phyloP scores from a whole-genome alignment of 2,797 vertebrate species.

The Pempheris klunzingeri region DNA sequence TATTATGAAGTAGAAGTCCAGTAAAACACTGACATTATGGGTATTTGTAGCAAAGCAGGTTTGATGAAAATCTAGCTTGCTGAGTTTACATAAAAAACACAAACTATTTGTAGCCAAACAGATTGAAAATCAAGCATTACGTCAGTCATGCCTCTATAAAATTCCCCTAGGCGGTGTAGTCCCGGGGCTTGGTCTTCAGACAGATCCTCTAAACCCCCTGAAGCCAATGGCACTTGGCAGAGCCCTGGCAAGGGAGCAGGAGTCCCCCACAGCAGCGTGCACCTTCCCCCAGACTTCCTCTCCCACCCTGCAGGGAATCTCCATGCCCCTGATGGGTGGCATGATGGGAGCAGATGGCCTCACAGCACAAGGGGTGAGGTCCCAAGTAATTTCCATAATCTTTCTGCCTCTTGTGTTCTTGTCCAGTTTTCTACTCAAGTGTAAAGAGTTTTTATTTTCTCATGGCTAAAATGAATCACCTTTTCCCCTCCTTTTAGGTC shows the following conservation, averaged over 20 bases:
- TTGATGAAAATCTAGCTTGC: neutral
- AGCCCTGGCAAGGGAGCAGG: conserved; percentile 83
- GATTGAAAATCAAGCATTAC: neutral
- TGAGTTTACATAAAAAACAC: neutral
- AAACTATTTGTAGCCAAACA: neutral
- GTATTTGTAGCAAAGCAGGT: no score
- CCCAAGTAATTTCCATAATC: neutral
- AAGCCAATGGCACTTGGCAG: conserved; percentile 82
- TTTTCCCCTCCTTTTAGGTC: conserved; percentile 70
- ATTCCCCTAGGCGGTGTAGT: conserved; percentile 66
- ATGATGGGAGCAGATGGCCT: conserved; percentile 85
- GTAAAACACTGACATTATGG: neutral
- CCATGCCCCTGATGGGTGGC: conserved; percentile 84
- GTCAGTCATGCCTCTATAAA: neutral
- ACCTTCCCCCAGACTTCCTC: conserved; percentile 84
- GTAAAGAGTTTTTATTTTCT: neutral
- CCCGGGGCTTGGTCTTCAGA: conserved; percentile 81
- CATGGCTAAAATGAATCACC: neutral
- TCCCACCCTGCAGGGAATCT: conserved; percentile 82
- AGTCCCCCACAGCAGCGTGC: conserved; percentile 80
- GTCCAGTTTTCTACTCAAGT: neutral
- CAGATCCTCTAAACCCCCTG: conserved; percentile 83
- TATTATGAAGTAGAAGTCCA: neutral
- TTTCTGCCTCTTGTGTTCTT: neutral
- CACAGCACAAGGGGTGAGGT: conserved; percentile 85